These are phyloP conservation scores for Selene dorsalis DNA, from an alignment of 2,797 vertebrate genomes.

Conservation along the genomic window DNA sequence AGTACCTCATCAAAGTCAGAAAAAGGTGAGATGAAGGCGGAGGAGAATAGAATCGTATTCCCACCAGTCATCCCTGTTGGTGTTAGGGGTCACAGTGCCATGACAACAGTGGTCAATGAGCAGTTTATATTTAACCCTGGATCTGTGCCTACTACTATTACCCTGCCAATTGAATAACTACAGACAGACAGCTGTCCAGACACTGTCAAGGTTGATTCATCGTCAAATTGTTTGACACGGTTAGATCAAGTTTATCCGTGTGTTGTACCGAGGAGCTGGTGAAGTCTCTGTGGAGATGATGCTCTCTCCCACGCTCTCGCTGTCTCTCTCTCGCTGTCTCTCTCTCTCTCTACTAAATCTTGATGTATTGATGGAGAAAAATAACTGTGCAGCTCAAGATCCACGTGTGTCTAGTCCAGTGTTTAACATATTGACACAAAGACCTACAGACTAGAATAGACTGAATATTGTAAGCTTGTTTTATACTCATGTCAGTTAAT, in stretches of 20 bases:
- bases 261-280: slow-evolving; percentile 1
- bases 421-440: neutral
- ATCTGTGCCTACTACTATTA: slow-evolving; percentile 61
- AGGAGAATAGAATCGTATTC: neutral
- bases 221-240: slow-evolving; percentile 19
- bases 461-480: neutral
- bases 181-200: slow-evolving; percentile 45
- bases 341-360: too few relatives aligned
- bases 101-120: slow-evolving; percentile 51
- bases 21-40: too few relatives aligned
- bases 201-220: slow-evolving; percentile 54
- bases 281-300: neutral
- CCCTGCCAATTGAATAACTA: slow-evolving; percentile 63
- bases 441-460: neutral
- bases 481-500: too few relatives aligned
- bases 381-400: neutral
- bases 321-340: too few relatives aligned
- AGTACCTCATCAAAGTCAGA: too few relatives aligned
- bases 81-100: slow-evolving; percentile 44
- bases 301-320: neutral
- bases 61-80: slow-evolving; percentile 14
- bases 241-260: slow-evolving; percentile 11
- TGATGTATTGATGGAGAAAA: too few relatives aligned
- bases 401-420: neutral
- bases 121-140: slow-evolving; percentile 65